Evolutionary conservation across 35 echinoderm and acorn worm species (phyloP).

Genomic region (Heliocidaris erythrogramma): DNA sequence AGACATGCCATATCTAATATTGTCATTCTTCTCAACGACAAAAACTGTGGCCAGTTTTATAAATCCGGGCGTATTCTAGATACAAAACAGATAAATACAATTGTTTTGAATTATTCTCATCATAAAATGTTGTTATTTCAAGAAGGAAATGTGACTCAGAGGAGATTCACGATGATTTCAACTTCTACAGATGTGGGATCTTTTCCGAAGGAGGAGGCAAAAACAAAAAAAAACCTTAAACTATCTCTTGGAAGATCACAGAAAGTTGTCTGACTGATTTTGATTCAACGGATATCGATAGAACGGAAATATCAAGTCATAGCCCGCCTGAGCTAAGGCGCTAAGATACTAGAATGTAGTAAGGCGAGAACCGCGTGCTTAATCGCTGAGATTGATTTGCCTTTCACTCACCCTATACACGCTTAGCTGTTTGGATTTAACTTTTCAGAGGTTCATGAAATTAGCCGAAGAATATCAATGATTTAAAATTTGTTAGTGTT

Average conservation of each 20-base stretch:
- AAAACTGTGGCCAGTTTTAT: not conserved
- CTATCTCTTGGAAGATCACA: not conserved
- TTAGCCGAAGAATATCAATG: no score
- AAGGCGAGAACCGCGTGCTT: not conserved
- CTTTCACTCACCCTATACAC: no score
- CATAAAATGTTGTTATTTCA: not conserved
- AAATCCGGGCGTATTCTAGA: not conserved
- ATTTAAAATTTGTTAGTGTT: no score
- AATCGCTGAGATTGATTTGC: not conserved
- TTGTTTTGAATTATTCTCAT: not conserved
- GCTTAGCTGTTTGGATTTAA: no score
- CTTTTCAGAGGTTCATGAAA: no score
- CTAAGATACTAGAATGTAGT: not conserved
- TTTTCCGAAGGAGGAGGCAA: not conserved
- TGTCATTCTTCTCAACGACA: not conserved
- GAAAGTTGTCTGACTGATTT: not conserved
- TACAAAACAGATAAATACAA: not conserved
- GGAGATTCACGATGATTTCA: not conserved
- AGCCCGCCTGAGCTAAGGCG: not conserved
- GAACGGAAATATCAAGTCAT: slow-evolving; percentile 36
- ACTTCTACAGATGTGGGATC: not conserved
- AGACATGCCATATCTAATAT: not conserved
- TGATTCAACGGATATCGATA: slow-evolving; percentile 26
- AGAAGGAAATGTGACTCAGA: not conserved
- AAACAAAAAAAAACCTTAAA: not conserved